phyloP scores from a whole-genome alignment of 2,797 vertebrate species.

The Sebastes ruberrimus region DNA sequence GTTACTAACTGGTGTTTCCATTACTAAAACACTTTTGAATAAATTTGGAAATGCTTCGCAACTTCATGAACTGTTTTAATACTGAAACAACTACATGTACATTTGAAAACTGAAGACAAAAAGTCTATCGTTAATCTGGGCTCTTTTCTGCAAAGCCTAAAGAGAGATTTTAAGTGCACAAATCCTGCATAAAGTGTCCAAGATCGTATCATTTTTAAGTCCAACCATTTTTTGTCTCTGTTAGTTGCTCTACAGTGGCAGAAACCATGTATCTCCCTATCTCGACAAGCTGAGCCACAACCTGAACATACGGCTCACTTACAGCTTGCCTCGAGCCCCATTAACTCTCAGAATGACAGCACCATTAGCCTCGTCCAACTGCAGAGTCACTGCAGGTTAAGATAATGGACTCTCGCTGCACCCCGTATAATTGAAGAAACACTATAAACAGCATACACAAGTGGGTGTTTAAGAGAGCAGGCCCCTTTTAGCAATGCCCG shows the following conservation, averaged over 20 bases:
- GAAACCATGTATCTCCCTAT: background rate
- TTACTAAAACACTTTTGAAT: background rate
- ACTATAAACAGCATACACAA: background rate
- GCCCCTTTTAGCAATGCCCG: background rate
- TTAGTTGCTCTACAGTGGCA: background rate
- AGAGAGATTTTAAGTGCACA: background rate
- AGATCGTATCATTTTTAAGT: background rate
- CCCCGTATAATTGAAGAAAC: conserved; percentile 3
- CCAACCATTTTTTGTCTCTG: background rate
- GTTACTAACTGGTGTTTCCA: background rate
- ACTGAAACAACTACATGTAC: background rate
- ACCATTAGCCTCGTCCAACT: conserved; percentile 20
- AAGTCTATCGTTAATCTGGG: background rate
- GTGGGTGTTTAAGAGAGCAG: background rate
- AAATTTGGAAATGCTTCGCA: background rate
- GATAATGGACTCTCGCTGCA: conserved; percentile 22
- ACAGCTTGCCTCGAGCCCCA: conserved; percentile 14
- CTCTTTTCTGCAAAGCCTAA: background rate
- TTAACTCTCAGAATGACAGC: conserved; percentile 20
- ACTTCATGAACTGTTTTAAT: background rate
- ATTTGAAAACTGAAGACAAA: background rate
- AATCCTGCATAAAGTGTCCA: background rate
- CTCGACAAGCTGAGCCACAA: background rate
- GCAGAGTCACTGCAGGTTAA: conserved; percentile 15
- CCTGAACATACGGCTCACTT: background rate